phyloP scores from a whole-genome alignment of 2,888 invertebrate genomes.

The Cryptocephalus primarius region DNA sequence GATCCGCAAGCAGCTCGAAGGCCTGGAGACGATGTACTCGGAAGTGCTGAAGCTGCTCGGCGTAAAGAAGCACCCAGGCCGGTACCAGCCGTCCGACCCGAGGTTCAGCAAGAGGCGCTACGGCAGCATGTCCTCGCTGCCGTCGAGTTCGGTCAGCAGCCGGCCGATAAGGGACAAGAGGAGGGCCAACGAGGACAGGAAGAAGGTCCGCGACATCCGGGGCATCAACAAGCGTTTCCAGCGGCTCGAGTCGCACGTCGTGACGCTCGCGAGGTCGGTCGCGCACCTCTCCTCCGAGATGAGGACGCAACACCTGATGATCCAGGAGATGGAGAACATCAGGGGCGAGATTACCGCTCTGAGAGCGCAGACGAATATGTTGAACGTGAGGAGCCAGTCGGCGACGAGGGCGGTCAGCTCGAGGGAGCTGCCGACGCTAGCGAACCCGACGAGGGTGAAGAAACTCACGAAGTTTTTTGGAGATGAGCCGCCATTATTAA shows the following conservation, averaged over 20 bases:
- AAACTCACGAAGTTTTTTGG: conserved; percentile 90
- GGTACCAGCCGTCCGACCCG: conserved; percentile 47
- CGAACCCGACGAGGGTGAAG: conserved; percentile 78
- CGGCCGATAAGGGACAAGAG: conserved; percentile 64
- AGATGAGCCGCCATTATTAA: conserved; percentile 80
- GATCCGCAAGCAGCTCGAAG: conserved; percentile 69
- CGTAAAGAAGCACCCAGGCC: conserved; percentile 36
- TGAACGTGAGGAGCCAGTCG: conserved; percentile 54
- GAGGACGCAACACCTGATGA: conserved; percentile 79
- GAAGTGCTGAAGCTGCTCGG: conserved; percentile 61
- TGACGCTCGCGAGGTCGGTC: conserved; percentile 79
- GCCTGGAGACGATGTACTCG: conserved; percentile 78
- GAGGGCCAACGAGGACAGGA: conserved; percentile 55
- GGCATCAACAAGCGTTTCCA: conserved; percentile 81
- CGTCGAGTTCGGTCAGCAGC: conserved; percentile 73
- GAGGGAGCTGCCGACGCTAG: conserved; percentile 58
- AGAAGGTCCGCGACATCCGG: conserved; percentile 54
- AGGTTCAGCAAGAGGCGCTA: conserved; percentile 44
- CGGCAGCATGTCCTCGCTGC: conserved; percentile 74
- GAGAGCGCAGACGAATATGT: conserved; percentile 53
- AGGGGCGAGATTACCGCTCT: conserved; percentile 71
- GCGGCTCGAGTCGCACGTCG: conserved; percentile 81
- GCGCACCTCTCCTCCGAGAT: conserved; percentile 87
- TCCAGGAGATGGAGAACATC: conserved; percentile 82
- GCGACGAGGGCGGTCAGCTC: conserved; percentile 44